Conservation (phyloP, 2,113 vertebrate genomes). For the Datnioides undecimradiatus region DNA sequence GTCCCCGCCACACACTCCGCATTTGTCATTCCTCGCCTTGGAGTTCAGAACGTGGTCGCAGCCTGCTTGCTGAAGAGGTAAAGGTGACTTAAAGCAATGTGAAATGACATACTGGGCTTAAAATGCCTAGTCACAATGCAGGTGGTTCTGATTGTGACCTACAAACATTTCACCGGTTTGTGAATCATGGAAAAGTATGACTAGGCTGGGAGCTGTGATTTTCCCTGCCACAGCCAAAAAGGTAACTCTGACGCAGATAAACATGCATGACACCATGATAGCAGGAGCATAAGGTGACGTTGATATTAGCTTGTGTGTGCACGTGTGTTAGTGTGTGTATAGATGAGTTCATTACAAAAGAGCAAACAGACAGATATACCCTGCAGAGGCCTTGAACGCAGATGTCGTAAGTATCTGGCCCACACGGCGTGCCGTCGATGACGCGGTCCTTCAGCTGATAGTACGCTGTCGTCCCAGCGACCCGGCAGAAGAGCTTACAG, state of each 20-base stretch:
- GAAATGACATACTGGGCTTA: background rate
- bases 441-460: conserved; percentile 96
- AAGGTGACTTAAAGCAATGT: background rate
- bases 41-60: conserved; percentile 97
- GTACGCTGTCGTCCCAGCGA: conserved; percentile 92
- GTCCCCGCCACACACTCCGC: conserved; percentile 96
- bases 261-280: conserved; percentile 3
- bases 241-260: background rate
- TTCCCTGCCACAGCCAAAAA: background rate
- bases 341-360: background rate
- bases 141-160: conserved; percentile 4
- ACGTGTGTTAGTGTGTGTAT: background rate
- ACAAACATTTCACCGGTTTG: conserved; percentile 1
- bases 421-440: conserved; percentile 94
- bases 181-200: background rate
- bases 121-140: background rate
- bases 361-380: conserved; percentile 78
- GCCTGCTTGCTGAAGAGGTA: conserved; percentile 91
- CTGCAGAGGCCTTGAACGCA: conserved; percentile 98
- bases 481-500: conserved; percentile 97
- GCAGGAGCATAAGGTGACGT: background rate
- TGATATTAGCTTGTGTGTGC: background rate
- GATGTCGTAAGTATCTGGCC: conserved; percentile 93
- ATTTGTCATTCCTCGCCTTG: conserved; percentile 94
- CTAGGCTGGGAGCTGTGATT: background rate